Evolutionary conservation across 2,113 vertebrate species (phyloP).

Genomic region (Grammomys dolichurus): DNA sequence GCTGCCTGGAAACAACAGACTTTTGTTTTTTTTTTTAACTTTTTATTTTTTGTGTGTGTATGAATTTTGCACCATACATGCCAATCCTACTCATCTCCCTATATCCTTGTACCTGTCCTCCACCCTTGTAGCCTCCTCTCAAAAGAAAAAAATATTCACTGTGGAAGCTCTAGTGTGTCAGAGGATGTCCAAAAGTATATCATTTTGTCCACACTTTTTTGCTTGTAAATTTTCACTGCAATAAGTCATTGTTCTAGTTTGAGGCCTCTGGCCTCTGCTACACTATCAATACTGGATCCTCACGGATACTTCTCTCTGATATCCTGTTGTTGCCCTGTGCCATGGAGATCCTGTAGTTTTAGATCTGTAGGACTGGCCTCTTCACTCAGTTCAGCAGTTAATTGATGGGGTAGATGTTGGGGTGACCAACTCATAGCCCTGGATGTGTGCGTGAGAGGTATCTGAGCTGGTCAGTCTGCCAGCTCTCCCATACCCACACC

Average conservation of each 20-base stretch:
- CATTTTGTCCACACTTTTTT: not conserved
- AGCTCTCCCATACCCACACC: not conserved
- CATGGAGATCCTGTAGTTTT: too few relatives aligned
- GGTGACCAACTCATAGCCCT: not conserved
- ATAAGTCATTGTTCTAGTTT: not conserved
- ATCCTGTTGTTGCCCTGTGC: too few relatives aligned
- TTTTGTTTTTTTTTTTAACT: not conserved
- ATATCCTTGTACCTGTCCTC: not conserved
- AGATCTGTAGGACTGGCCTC: not conserved
- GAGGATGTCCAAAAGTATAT: not conserved
- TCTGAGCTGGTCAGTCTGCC: not conserved
- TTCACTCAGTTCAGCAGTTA: not conserved
- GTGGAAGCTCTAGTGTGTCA: not conserved
- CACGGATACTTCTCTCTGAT: too few relatives aligned
- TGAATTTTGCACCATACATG: not conserved
- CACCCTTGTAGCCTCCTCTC: not conserved
- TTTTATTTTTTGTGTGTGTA: not conserved
- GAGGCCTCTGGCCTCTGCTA: not conserved
- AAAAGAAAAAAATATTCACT: not conserved
- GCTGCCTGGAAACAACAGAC: not conserved
- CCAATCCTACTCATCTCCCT: not conserved
- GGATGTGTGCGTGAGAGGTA: not conserved
- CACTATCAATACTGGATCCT: not conserved
- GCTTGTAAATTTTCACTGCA: not conserved
- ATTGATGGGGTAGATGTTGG: not conserved